These are phyloP conservation scores for Chloroclystis v-ata DNA, from an alignment of 2,888 invertebrate species.

Conservation along the genomic window DNA sequence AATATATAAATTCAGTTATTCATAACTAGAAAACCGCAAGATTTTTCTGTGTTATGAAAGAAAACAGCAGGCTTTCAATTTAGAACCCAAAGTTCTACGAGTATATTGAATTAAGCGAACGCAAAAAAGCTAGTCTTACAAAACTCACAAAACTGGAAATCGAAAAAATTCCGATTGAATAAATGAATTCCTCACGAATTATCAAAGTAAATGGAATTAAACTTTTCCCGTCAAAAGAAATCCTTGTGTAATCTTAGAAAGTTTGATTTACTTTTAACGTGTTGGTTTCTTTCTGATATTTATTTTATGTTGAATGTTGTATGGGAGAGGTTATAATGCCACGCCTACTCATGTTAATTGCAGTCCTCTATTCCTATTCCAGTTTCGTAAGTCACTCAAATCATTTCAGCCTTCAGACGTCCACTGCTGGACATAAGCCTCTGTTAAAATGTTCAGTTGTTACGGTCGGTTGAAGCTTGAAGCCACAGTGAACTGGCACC, in stretches of 20 bases:
- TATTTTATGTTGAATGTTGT: background rate
- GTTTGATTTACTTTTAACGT: conserved; percentile 45
- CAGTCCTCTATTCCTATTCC: background rate
- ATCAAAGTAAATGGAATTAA: conserved; percentile 29
- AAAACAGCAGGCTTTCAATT: too few relatives aligned
- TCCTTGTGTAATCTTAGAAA: conserved; percentile 36
- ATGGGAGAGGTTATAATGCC: background rate
- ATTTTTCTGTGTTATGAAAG: too few relatives aligned
- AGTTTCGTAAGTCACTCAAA: too few relatives aligned
- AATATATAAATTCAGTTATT: too few relatives aligned
- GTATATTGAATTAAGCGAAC: background rate
- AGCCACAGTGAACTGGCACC: too few relatives aligned
- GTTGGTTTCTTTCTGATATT: conserved; percentile 18
- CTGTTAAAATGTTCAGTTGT: too few relatives aligned
- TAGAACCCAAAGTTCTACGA: too few relatives aligned
- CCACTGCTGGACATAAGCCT: too few relatives aligned
- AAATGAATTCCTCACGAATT: conserved; percentile 26
- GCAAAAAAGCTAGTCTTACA: background rate
- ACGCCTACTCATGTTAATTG: background rate
- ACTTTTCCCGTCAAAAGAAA: conserved; percentile 29
- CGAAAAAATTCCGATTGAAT: conserved; percentile 20
- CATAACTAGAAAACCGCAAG: too few relatives aligned
- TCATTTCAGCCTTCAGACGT: too few relatives aligned
- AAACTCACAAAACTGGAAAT: background rate
- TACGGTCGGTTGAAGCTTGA: too few relatives aligned